Percentiles rank a stretch among this genome's conserved stretches.
phyloP scores from a whole-genome alignment of 2,888 invertebrate species.

The Melipona beecheii region DNA sequence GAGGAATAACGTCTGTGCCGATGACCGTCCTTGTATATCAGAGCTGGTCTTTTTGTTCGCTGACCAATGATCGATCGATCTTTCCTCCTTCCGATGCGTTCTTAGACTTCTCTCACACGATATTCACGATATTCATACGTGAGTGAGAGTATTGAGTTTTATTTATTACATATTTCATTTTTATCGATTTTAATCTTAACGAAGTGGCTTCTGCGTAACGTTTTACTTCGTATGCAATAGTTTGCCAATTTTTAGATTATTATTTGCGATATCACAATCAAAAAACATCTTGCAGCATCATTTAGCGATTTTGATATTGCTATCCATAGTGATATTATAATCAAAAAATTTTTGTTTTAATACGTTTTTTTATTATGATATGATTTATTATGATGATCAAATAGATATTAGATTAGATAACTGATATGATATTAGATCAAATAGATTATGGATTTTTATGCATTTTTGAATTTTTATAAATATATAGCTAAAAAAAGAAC shows the following conservation, averaged over 20 bases:
- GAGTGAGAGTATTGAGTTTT: neutral
- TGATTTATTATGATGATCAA: too few relatives aligned
- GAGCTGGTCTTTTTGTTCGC: conserved; percentile 45
- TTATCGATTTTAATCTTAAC: neutral
- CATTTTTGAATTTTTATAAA: too few relatives aligned
- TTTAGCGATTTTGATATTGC: neutral
- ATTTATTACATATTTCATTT: neutral
- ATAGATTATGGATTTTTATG: too few relatives aligned
- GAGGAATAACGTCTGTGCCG: conserved; percentile 69
- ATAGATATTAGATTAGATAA: too few relatives aligned
- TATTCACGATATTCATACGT: neutral
- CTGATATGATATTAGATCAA: too few relatives aligned
- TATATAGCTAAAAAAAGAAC: too few relatives aligned
- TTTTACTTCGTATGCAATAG: neutral
- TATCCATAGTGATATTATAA: neutral
- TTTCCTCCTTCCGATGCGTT: conserved; percentile 47
- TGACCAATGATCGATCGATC: conserved; percentile 61
- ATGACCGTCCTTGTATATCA: conserved; percentile 75
- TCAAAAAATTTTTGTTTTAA: neutral
- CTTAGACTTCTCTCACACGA: conserved; percentile 44
- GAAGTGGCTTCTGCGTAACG: neutral
- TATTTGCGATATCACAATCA: neutral
- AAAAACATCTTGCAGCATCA: neutral
- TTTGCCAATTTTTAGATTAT: conserved; percentile 7
- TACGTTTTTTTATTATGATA: neutral